phyloP scores from a whole-genome alignment of 2,888 invertebrate genomes.

The Gandaritis pyraliata region DNA sequence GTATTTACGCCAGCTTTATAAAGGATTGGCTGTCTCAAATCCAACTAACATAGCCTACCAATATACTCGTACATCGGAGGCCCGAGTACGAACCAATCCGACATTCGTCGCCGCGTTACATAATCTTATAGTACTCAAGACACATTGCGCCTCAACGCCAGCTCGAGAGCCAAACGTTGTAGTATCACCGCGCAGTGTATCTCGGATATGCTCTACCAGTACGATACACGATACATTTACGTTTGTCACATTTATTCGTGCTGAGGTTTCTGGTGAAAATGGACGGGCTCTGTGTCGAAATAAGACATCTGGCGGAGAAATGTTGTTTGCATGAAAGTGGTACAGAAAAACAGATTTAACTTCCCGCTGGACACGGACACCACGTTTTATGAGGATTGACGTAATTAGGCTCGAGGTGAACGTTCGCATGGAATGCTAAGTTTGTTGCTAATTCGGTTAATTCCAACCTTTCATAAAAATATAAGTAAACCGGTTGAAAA shows the following conservation, averaged over 20 bases:
- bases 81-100: no score
- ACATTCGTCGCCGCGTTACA: no score
- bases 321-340: conserved; percentile 15
- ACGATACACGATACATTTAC: no score
- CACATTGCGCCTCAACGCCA: no score
- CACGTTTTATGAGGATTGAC: conserved; percentile 30
- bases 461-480: conserved; percentile 11
- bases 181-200: no score
- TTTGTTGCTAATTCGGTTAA: conserved; percentile 1
- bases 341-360: conserved; percentile 10
- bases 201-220: no score
- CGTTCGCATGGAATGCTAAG: conserved; percentile 31
- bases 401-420: conserved; percentile 35
- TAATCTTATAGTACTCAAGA: no score
- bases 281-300: conserved; percentile 18
- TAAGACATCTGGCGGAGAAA: conserved; percentile 20
- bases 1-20: conserved; percentile 23
- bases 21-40: conserved; percentile 23
- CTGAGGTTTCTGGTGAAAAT: conserved; percentile 25
- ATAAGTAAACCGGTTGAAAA: neutral
- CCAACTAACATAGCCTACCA: conserved; percentile 21
- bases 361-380: conserved; percentile 27
- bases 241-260: no score
- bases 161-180: no score
- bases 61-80: conserved; percentile 7